A percentile compares a stretch with the other conserved stretches of the same genome.
phyloP scores from a whole-genome alignment of 2,888 invertebrate species.

The Limulus polyphemus region DNA sequence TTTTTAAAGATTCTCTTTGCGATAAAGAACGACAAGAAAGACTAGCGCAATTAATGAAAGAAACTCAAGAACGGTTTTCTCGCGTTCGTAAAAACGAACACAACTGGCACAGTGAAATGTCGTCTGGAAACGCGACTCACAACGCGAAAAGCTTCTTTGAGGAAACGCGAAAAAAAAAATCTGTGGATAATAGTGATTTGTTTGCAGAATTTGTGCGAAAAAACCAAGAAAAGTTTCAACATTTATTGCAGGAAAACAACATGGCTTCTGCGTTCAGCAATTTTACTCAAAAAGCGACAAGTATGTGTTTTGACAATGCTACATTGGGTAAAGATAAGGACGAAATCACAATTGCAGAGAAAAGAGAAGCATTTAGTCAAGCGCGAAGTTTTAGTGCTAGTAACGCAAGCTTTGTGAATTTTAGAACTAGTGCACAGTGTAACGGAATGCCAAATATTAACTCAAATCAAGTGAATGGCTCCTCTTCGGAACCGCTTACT shows the following conservation, averaged over 20 bases:
- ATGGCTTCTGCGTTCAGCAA: background rate
- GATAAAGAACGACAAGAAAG: constrained; percentile 1
- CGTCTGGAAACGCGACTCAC: background rate
- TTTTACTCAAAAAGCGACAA: background rate
- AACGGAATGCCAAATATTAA: background rate
- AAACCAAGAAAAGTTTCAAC: constrained; percentile 12
- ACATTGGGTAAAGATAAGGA: no score
- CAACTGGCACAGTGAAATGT: background rate
- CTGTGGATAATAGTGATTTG: constrained; percentile 6
- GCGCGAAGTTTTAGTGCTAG: background rate
- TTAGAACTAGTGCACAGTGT: no score
- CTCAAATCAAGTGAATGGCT: background rate
- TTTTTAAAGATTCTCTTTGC: no score
- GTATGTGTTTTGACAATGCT: background rate
- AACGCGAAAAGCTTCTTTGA: constrained; percentile 8
- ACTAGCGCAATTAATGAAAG: constrained; percentile 1
- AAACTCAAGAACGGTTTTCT: constrained; percentile 7
- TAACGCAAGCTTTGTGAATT: background rate
- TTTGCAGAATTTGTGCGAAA: constrained; percentile 12
- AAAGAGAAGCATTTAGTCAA: no score
- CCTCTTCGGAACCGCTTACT: no score
- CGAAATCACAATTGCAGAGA: no score
- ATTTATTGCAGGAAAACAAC: constrained; percentile 5
- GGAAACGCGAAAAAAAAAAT: constrained; percentile 11
- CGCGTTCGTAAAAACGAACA: constrained; percentile 2